phyloP scores from a whole-genome alignment of 2,113 vertebrate species.

The Zosterops hypoxanthus region DNA sequence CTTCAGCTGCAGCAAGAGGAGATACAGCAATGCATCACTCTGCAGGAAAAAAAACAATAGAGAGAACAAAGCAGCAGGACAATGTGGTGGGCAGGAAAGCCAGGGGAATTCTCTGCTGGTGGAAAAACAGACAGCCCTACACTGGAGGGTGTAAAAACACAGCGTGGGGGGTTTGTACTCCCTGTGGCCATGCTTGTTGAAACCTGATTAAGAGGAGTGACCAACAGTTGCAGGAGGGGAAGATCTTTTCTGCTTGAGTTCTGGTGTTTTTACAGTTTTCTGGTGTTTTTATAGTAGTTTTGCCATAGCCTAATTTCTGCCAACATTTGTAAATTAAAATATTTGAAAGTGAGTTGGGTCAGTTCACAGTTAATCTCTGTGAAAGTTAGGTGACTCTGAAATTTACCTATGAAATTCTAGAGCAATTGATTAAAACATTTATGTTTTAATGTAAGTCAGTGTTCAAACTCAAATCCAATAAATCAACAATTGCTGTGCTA shows the following conservation, averaged over 20 bases:
- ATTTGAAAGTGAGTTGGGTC: not conserved
- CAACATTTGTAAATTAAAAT: not conserved
- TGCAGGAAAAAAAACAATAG: slow-evolving; percentile 65
- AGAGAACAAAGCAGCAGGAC: slow-evolving; percentile 64
- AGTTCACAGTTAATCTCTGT: not conserved
- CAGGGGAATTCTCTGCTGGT: slow-evolving; percentile 63
- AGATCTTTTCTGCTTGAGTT: slow-evolving; percentile 22
- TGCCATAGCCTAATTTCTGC: not conserved
- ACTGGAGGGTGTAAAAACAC: slow-evolving; percentile 46
- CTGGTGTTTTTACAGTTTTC: not conserved
- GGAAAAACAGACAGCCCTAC: slow-evolving; percentile 33
- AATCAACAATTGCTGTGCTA: not conserved
- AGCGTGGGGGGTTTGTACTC: not conserved
- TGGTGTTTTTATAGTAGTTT: not conserved
- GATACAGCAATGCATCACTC: slow-evolving; percentile 73
- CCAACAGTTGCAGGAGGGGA: not conserved
- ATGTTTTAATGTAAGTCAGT: not conserved
- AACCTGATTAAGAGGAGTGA: not conserved
- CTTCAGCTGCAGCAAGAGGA: slow-evolving; percentile 61
- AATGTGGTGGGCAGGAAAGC: slow-evolving; percentile 40
- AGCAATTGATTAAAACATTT: not conserved
- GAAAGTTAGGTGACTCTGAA: not conserved
- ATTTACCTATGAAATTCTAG: not conserved
- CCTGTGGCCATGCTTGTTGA: not conserved
- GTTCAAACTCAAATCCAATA: not conserved